Conservation (phyloP, 2,888 invertebrate species). For the Mesorhabditis sp. region DNA sequence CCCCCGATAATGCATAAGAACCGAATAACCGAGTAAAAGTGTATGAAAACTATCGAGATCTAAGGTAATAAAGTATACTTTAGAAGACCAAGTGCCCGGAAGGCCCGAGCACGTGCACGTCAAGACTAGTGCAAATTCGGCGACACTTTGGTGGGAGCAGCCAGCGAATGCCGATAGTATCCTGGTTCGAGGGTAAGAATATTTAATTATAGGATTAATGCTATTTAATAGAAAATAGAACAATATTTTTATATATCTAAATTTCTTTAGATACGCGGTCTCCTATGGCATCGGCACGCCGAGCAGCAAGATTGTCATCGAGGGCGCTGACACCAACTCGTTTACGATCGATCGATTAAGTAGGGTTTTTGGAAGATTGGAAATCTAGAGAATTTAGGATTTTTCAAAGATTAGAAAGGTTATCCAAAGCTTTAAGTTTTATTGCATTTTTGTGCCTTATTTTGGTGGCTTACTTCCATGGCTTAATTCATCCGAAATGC, state of each 20-base stretch:
- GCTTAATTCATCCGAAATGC: too few relatives aligned
- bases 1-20: too few relatives aligned
- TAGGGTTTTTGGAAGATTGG: constrained; percentile 19
- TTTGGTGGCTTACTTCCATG: too few relatives aligned
- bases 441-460: too few relatives aligned
- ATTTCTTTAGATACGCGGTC: constrained; percentile 23
- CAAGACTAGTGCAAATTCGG: constrained; percentile 37
- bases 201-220: neutral
- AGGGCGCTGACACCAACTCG: constrained; percentile 46
- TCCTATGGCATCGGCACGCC: constrained; percentile 53
- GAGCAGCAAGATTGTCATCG: constrained; percentile 46
- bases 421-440: too few relatives aligned
- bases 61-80: constrained; percentile 12
- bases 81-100: constrained; percentile 52
- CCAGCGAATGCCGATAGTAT: constrained; percentile 41
- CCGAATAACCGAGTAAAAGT: too few relatives aligned
- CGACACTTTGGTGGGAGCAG: constrained; percentile 56
- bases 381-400: neutral
- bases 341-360: constrained; percentile 47
- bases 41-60: neutral
- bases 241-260: neutral
- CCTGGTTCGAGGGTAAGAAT: constrained; percentile 47
- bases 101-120: constrained; percentile 51
- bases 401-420: neutral
- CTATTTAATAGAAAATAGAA: neutral